phyloP scores from a whole-genome alignment of 2,797 vertebrate genomes.

The Myiothlypis coronata region DNA sequence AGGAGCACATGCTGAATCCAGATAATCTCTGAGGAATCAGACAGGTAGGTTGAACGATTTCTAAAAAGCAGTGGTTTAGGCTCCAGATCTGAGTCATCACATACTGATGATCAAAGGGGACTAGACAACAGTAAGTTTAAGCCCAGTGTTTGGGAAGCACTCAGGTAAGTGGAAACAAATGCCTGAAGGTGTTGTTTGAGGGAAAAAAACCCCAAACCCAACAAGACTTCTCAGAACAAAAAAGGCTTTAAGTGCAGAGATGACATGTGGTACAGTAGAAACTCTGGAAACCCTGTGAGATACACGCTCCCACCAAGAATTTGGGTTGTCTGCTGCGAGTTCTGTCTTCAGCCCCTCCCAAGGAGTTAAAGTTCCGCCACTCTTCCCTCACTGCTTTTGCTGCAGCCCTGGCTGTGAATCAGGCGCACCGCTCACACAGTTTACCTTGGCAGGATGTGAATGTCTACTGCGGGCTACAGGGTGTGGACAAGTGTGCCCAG shows the following conservation, averaged over 20 bases:
- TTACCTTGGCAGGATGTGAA: constrained; percentile 48
- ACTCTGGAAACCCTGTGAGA: neutral
- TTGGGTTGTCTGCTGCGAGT: fast-evolving
- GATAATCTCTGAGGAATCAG: neutral
- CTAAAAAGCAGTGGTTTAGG: neutral
- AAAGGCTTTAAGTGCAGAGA: neutral
- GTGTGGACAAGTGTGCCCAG: neutral
- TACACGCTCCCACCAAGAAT: neutral
- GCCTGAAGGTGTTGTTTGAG: neutral
- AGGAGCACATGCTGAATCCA: neutral
- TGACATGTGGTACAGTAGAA: neutral
- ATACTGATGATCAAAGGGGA: neutral
- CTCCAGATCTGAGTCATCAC: neutral
- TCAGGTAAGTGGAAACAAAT: neutral
- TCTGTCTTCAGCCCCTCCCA: neutral
- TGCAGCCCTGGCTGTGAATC: neutral
- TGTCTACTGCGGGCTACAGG: neutral
- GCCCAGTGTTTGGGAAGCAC: neutral
- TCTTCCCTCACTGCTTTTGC: neutral
- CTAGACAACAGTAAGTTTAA: neutral
- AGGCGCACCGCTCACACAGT: neutral
- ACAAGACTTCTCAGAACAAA: neutral
- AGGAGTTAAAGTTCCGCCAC: neutral
- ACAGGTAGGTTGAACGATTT: neutral
- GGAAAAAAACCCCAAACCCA: neutral